Evolutionary conservation across 2,113 vertebrate species (phyloP).

Genomic region (Erythrolamprus reginae): DNA sequence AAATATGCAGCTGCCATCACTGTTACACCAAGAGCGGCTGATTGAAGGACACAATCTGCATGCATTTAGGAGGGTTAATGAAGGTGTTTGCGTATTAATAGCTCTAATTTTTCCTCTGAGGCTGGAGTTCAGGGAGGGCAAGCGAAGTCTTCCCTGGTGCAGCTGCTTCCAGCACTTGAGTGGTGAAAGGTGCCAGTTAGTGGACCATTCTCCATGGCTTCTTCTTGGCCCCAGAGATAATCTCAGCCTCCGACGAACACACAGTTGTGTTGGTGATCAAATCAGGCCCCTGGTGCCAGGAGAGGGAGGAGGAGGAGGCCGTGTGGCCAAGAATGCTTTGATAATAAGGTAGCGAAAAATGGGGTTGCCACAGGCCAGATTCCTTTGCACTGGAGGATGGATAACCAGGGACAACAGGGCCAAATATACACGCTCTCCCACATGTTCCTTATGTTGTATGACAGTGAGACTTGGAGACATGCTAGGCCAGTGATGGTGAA

Average conservation of each 20-base stretch:
- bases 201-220: background rate
- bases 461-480: too few species aligned
- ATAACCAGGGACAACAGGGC: background rate
- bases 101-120: background rate
- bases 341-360: background rate
- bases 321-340: background rate
- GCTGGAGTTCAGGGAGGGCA: background rate
- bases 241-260: background rate
- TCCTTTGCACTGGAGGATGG: background rate
- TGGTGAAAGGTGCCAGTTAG: background rate
- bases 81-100: slow-evolving; percentile 12
- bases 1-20: background rate
- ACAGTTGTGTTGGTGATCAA: background rate
- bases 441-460: too few species aligned
- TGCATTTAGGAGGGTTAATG: slow-evolving; percentile 17
- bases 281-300: background rate
- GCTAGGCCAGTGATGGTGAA: too few species aligned
- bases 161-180: background rate
- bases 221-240: background rate
- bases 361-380: background rate
- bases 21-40: background rate
- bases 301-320: background rate
- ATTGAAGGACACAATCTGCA: slow-evolving; percentile 16
- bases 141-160: background rate
- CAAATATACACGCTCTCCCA: background rate